Percentiles rank a stretch among this genome's conserved stretches.
Evolutionary conservation across 2,797 vertebrate species (phyloP).

Genomic region (Rhinoraja longicauda): DNA sequence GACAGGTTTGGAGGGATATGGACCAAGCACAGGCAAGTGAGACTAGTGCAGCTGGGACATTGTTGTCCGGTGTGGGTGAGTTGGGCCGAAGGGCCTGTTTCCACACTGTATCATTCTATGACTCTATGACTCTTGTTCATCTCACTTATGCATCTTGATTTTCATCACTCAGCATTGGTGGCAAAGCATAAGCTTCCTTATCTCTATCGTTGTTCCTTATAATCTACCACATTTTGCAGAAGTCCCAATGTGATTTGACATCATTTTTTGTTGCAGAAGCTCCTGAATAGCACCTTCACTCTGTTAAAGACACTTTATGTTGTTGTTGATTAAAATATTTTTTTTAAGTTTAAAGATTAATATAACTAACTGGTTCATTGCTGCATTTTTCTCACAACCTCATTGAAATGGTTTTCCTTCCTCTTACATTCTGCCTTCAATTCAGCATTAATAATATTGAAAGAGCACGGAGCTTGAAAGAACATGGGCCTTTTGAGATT

Average conservation of each 20-base stretch:
- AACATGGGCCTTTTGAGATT: constrained; percentile 64
- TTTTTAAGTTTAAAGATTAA: neutral
- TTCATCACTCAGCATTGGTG: neutral
- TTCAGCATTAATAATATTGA: constrained; percentile 65
- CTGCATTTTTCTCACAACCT: neutral
- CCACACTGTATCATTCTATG: too few species aligned
- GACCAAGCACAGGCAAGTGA: too few species aligned
- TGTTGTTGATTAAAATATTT: neutral
- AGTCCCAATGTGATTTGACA: too few species aligned
- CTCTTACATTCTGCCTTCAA: constrained; percentile 66
- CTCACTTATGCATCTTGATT: neutral
- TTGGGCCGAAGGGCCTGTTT: too few species aligned
- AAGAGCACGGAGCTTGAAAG: constrained; percentile 56
- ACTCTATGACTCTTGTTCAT: neutral
- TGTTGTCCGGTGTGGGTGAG: too few species aligned
- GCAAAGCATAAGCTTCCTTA: neutral
- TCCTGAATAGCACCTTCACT: neutral
- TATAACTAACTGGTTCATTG: neutral
- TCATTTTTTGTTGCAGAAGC: neutral
- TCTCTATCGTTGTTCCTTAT: neutral
- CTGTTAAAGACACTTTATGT: neutral
- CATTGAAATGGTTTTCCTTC: constrained; percentile 69
- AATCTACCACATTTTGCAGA: neutral
- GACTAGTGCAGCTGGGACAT: too few species aligned
- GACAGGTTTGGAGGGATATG: too few species aligned